phyloP scores from a whole-genome alignment of 2,113 vertebrate species.

The Mirounga angustirostris region DNA sequence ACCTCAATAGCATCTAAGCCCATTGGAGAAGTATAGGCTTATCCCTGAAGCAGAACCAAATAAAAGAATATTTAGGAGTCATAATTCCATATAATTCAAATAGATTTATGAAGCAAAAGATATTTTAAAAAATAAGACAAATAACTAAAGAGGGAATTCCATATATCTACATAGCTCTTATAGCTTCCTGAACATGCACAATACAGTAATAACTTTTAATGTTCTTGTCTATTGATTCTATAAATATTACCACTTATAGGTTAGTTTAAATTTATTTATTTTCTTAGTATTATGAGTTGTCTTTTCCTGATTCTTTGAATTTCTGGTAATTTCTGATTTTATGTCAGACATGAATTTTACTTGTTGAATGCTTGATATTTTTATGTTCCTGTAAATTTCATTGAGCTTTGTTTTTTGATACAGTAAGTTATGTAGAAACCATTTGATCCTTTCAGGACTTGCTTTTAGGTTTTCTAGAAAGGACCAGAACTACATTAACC shows the following conservation, averaged over 20 bases:
- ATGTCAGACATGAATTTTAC: neutral
- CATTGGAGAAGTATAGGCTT: neutral
- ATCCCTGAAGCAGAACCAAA: neutral
- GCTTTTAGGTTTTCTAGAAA: neutral
- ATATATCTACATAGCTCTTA: neutral
- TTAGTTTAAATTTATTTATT: neutral
- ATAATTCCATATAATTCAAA: neutral
- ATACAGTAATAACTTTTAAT: neutral
- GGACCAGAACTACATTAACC: neutral
- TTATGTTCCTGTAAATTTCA: neutral
- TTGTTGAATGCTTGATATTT: neutral
- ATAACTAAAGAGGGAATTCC: neutral
- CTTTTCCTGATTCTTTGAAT: neutral
- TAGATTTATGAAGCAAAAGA: neutral
- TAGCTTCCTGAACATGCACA: neutral
- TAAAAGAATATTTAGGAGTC: neutral
- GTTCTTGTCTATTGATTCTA: neutral
- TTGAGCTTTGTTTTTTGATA: neutral
- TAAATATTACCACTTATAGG: neutral
- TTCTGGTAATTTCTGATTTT: neutral
- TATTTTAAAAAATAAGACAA: neutral
- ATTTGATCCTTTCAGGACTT: neutral
- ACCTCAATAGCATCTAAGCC: neutral
- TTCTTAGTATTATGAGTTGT: neutral
- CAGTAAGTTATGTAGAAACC: neutral